These are phyloP conservation scores for Mactra quadrangularis DNA, from an alignment of 1,140 invertebrate genomes.

Conservation along the genomic window DNA sequence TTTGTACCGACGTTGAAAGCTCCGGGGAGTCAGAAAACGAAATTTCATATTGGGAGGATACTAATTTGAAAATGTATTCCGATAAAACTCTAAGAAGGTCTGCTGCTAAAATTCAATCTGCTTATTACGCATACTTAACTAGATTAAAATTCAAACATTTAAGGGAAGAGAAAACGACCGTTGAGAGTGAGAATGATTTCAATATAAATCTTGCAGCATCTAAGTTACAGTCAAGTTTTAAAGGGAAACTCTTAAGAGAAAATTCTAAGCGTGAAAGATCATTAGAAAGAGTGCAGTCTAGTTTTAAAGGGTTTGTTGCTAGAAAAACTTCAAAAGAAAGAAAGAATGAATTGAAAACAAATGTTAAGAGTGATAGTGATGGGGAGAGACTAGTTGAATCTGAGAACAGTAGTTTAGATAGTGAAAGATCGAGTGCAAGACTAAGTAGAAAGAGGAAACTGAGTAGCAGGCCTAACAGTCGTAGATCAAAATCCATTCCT, in stretches of 20 bases:
- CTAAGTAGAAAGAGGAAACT: too few species aligned
- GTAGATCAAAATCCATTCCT: too few species aligned
- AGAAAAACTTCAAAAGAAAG: not conserved
- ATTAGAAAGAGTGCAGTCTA: too few species aligned
- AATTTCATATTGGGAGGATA: conserved; percentile 44
- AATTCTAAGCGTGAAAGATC: not conserved
- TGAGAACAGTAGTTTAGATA: not conserved
- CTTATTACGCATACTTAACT: conserved; percentile 28
- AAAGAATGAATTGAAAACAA: not conserved
- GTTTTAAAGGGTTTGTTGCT: too few species aligned
- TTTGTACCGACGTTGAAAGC: not conserved
- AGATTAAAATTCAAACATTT: conserved; percentile 3
- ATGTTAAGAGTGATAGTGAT: not conserved
- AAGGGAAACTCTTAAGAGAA: conserved; percentile 21
- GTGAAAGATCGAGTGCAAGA: not conserved
- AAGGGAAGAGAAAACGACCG: not conserved
- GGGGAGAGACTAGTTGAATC: not conserved
- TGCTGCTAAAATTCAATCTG: conserved; percentile 43
- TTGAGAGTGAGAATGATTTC: not conserved
- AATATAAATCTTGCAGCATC: not conserved
- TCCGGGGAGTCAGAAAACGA: conserved; percentile 23
- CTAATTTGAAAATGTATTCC: conserved; percentile 53
- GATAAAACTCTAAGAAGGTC: conserved; percentile 44
- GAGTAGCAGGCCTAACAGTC: too few species aligned
- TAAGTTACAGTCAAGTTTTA: conserved; percentile 29